phyloP scores from a whole-genome alignment of 1,140 invertebrate genomes.

The Helicoverpa armigera region DNA sequence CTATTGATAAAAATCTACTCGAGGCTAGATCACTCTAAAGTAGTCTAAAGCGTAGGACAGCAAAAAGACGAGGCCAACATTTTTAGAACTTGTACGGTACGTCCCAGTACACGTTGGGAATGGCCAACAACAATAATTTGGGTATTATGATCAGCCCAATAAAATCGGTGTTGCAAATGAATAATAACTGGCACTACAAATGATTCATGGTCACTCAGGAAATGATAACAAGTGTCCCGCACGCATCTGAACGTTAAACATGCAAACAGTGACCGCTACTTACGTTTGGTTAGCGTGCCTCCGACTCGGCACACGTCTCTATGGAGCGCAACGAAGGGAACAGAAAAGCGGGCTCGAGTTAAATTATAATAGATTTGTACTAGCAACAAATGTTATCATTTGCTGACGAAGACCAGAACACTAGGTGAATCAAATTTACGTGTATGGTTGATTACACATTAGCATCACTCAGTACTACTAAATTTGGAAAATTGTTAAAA shows the following conservation, averaged over 20 bases:
- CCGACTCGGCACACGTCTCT: conserved; percentile 71
- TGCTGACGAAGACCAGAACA: conserved; percentile 57
- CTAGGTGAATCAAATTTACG: not conserved
- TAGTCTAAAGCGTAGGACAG: not conserved
- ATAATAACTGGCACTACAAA: conserved; percentile 46
- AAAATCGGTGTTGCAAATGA: not conserved
- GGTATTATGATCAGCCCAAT: not conserved
- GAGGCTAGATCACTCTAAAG: not conserved
- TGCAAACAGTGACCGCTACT: conserved; percentile 73
- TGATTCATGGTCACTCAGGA: conserved; percentile 67
- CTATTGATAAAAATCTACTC: conserved; percentile 12
- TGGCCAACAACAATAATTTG: not conserved
- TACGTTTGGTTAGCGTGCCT: conserved; percentile 72
- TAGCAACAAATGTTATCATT: conserved; percentile 72
- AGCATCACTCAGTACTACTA: too few relatives aligned
- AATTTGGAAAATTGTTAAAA: too few relatives aligned
- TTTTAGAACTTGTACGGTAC: not conserved
- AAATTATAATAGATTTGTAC: conserved; percentile 51
- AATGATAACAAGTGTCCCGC: conserved; percentile 79
- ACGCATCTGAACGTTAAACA: conserved; percentile 50
- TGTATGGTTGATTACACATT: not conserved
- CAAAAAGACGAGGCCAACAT: not conserved
- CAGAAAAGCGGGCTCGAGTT: conserved; percentile 58
- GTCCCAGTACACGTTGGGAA: not conserved
- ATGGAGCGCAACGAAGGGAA: conserved; percentile 64